Evolutionary conservation across 2,888 invertebrate species (phyloP).

Genomic region (Torymus aiolomorphi): DNA sequence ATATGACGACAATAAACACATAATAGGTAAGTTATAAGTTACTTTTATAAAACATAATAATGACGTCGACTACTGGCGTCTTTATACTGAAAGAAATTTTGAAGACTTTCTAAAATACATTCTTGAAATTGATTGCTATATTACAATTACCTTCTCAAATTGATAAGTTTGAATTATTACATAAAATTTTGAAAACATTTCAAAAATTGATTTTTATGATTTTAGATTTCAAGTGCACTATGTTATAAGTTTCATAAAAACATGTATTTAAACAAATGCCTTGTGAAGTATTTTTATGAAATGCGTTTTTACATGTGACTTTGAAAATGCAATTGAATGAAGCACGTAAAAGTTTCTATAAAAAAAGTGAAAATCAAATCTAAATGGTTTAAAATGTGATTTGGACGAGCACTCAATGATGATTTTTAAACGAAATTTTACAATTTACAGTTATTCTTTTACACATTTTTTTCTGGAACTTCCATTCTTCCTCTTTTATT

Average conservation of each 20-base stretch:
- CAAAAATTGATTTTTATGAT: constrained; percentile 36
- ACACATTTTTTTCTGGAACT: constrained; percentile 27
- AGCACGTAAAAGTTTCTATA: constrained; percentile 1
- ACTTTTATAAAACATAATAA: neutral
- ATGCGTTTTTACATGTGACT: constrained; percentile 42
- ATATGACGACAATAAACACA: too few relatives aligned
- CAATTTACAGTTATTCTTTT: constrained; percentile 20
- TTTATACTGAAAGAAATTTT: neutral
- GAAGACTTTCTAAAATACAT: constrained; percentile 50
- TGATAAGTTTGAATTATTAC: too few relatives aligned
- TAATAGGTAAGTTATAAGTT: too few relatives aligned
- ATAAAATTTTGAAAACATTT: constrained; percentile 34
- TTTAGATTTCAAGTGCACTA: constrained; percentile 38
- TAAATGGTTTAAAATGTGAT: constrained; percentile 33
- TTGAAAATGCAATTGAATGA: constrained; percentile 45
- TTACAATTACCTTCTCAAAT: too few relatives aligned
- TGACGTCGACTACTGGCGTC: neutral
- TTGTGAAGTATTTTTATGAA: constrained; percentile 35
- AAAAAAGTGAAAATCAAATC: constrained; percentile 23
- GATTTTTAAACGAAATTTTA: constrained; percentile 17
- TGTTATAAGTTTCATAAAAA: constrained; percentile 10
- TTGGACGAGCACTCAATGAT: constrained; percentile 36
- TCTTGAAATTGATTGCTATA: neutral
- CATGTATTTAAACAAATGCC: constrained; percentile 3
- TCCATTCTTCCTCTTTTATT: constrained; percentile 39